A percentile compares a stretch with the other conserved stretches of the same genome.
These are phyloP conservation scores for Odontamblyopus lacepedii DNA, from an alignment of 2,797 vertebrate species.

Conservation along the genomic window DNA sequence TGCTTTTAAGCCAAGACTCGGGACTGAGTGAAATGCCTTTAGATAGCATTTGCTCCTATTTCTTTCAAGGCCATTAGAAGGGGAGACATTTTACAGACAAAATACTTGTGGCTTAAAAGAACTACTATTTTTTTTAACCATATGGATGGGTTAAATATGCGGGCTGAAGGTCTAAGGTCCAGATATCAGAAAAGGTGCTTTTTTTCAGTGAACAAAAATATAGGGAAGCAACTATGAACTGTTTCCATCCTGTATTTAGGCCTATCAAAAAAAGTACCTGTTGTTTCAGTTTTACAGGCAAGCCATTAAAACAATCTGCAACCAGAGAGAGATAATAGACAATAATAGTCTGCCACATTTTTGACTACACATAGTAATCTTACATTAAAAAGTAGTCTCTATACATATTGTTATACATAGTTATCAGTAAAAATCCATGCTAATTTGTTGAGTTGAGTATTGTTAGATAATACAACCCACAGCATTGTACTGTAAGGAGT, in stretches of 20 bases:
- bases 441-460: not conserved
- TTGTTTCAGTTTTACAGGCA: too few relatives aligned
- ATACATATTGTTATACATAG: not conserved
- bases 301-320: too few relatives aligned
- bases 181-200: not conserved
- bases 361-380: too few relatives aligned
- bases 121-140: not conserved
- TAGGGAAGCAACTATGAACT: too few relatives aligned
- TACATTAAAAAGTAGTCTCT: too few relatives aligned
- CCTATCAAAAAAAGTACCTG: too few relatives aligned
- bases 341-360: too few relatives aligned
- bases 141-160: not conserved
- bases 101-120: not conserved
- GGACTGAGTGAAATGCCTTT: constrained; percentile 17
- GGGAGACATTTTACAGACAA: not conserved
- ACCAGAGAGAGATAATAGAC: too few relatives aligned
- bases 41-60: constrained; percentile 11
- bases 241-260: too few relatives aligned
- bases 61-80: constrained; percentile 11
- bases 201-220: too few relatives aligned
- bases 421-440: not conserved
- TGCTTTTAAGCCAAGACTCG: constrained; percentile 31
- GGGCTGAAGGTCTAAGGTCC: not conserved
- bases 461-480: constrained; percentile 10
- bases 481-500: constrained; percentile 16